Percentiles rank a stretch among this genome's conserved stretches.
These are phyloP conservation scores for Prunella fulvescens DNA, from an alignment of 2,113 vertebrate genomes.

Conservation along the genomic window DNA sequence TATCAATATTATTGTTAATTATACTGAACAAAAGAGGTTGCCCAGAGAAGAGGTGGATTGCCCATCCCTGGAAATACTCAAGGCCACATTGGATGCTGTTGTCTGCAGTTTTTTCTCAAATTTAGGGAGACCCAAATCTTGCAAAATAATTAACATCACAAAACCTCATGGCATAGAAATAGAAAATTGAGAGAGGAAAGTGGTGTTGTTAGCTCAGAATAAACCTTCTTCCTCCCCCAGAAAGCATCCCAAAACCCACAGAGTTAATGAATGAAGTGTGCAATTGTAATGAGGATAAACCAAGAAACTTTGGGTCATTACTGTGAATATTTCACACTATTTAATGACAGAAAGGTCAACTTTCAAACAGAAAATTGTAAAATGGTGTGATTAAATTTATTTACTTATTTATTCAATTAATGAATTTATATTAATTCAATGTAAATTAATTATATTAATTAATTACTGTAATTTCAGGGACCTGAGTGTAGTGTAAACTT, in stretches of 20 bases:
- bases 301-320: not conserved
- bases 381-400: rapidly evolving
- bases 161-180: not conserved
- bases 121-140: not conserved
- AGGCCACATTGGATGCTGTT: not conserved
- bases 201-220: not conserved
- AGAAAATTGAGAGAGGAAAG: not conserved
- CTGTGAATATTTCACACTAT: not conserved
- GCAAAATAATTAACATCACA: not conserved
- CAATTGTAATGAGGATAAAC: not conserved
- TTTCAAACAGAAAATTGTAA: not conserved
- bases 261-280: not conserved
- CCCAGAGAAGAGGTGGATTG: not conserved
- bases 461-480: not conserved
- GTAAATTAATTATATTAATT: not conserved
- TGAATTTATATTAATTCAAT: not conserved
- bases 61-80: not conserved
- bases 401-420: too few species aligned
- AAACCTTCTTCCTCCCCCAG: not conserved
- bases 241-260: not conserved
- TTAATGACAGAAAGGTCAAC: not conserved
- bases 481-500: not conserved
- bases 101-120: not conserved
- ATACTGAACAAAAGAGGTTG: not conserved
- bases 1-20: not conserved